phyloP scores from a whole-genome alignment of 2,888 invertebrate genomes.

The Steinernema carpocapsae region DNA sequence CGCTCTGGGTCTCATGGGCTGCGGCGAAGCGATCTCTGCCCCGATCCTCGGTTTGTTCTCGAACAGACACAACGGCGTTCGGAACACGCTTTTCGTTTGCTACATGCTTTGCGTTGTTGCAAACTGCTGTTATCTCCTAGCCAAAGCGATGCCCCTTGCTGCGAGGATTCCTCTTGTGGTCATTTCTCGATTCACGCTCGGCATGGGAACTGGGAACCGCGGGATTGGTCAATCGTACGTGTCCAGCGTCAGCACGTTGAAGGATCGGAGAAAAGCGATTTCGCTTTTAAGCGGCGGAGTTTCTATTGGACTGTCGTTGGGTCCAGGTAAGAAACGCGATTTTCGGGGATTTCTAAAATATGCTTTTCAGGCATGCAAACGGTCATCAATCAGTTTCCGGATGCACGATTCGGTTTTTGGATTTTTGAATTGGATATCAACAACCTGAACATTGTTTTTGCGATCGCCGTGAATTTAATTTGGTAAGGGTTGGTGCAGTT shows the following conservation, averaged over 20 bases:
- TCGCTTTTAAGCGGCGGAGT: not conserved
- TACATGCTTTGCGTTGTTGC: not conserved
- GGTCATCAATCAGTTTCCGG: not conserved
- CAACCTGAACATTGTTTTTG: slow-evolving; percentile 7
- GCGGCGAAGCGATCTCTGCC: slow-evolving; percentile 3
- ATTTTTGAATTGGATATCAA: slow-evolving; percentile 13
- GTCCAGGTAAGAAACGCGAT: not conserved
- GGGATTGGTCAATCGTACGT: slow-evolving; percentile 1
- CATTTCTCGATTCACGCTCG: not conserved
- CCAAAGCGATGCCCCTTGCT: slow-evolving; percentile 38
- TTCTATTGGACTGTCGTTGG: not conserved
- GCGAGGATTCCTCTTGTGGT: not conserved
- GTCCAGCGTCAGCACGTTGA: not conserved
- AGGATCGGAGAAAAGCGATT: not conserved
- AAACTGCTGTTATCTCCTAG: not conserved
- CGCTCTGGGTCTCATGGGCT: not conserved
- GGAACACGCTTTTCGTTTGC: not conserved
- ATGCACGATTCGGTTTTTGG: not conserved
- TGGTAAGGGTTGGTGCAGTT: not conserved
- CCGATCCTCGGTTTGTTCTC: slow-evolving; percentile 19
- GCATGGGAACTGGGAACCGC: not conserved
- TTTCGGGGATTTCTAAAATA: not conserved
- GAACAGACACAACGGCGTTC: not conserved
- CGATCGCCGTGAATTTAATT: not conserved
- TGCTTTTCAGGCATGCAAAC: not conserved